Evolutionary conservation across 1,140 invertebrate species (phyloP), one percentile per base, ranked within the genome.

Genomic region (Drosophila lacertosa): DNA sequence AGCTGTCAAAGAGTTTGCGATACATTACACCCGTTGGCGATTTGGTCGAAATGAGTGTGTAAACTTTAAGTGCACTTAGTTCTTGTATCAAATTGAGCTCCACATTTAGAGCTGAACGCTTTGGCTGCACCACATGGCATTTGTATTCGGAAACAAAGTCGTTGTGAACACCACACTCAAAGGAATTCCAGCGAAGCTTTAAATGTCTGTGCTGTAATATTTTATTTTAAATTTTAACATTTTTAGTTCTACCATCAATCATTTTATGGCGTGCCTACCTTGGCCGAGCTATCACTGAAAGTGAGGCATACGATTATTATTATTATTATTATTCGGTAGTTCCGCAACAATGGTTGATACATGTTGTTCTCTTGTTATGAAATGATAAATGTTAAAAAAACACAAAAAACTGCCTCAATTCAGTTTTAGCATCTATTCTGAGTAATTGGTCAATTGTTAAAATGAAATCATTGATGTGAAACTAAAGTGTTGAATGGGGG

Each of bases 1-100:
- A 47, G 10, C 66, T 66, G 4, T 77, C 74, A 32, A 77, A 77
- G 5, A 77, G 35, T 26, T 71, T 77, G 0, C 74, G 35, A 33
- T 55, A 77, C 2, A 11, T 11, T 7, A 0, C 15, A 3, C 40
- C n/a, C 10, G 32, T 4, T 20, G 64, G 42, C 1, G 26, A 39
- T 48, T 29, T 59, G 3, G 66, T 77, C 1, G 74, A 77, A 3
- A 77, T 65, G 6, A 65, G 33, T 0, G 69, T 29, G 35, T 77
- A 59, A 0, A 42, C 35, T 48, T 58, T 53, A 2, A 77, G 42
- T 0, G 59, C n/a, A n/a, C 35, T 20, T 0, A 77, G 40, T 35
- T 76, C 73, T 6, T 32, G n/a, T 0, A 54, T 13, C 13, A 77
- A n/a, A 2, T 59, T 29, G 0, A 77, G 3, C 32, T 77, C 74